Evolutionary conservation across 2,113 vertebrate species (phyloP).

Genomic region (Erpornis zantholeuca): DNA sequence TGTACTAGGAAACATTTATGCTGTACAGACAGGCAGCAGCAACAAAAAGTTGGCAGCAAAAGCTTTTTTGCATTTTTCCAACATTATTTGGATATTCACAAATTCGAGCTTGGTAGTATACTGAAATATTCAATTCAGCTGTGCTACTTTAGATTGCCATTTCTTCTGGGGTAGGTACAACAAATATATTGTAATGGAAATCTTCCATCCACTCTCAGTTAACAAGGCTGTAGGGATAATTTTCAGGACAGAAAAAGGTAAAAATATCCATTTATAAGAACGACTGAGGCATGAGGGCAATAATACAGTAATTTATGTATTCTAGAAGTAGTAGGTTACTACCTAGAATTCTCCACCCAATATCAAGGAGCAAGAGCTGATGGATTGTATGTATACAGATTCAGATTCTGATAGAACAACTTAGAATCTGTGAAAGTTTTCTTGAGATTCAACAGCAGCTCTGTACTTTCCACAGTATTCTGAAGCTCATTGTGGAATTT

Average conservation of each 20-base stretch:
- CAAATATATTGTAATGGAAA: not conserved
- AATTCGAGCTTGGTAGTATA: not conserved
- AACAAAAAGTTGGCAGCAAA: not conserved
- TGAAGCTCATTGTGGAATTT: not conserved
- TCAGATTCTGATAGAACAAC: not conserved
- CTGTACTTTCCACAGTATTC: not conserved
- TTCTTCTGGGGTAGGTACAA: not conserved
- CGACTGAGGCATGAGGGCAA: not conserved
- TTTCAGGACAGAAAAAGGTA: conserved; percentile 8
- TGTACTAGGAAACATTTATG: not conserved
- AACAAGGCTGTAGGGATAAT: not conserved
- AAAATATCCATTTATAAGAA: conserved; percentile 26
- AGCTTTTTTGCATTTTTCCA: not conserved
- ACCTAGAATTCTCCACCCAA: not conserved
- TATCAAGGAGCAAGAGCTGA: not conserved
- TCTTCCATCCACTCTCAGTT: not conserved
- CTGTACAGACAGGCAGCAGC: not conserved
- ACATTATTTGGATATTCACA: not conserved
- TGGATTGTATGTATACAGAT: not conserved
- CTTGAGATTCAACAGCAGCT: not conserved
- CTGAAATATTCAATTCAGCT: not conserved
- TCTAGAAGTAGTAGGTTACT: not conserved
- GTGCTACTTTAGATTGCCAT: conserved; percentile 1
- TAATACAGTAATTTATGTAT: not conserved
- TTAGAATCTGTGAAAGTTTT: not conserved